phyloP scores from a whole-genome alignment of 1,140 invertebrate genomes.

The Manduca sexta region DNA sequence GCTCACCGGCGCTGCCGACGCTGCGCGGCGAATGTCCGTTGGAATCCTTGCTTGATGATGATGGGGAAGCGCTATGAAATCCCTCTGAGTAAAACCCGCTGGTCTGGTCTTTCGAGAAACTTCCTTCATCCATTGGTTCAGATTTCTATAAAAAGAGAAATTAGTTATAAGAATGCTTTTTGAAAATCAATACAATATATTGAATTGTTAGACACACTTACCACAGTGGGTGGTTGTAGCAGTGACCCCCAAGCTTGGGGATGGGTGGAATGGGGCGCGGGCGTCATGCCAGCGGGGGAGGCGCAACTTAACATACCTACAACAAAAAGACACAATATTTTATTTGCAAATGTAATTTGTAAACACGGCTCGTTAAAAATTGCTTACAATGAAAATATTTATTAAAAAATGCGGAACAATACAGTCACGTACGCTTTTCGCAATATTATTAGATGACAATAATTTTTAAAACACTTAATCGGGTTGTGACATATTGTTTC shows the following conservation, averaged over 20 bases:
- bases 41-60: constrained; percentile 67
- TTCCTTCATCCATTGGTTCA: constrained; percentile 62
- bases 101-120: constrained; percentile 55
- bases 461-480: too few species aligned
- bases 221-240: constrained; percentile 44
- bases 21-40: constrained; percentile 63
- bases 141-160: constrained; percentile 49
- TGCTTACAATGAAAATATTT: too few species aligned
- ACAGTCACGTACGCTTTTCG: constrained; percentile 11
- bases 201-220: constrained; percentile 26
- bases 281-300: constrained; percentile 56
- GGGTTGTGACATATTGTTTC: too few species aligned
- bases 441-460: background rate
- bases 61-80: constrained; percentile 69
- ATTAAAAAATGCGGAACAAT: constrained; percentile 18
- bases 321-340: constrained; percentile 1
- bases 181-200: background rate
- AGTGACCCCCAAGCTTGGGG: constrained; percentile 41
- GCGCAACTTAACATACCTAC: constrained; percentile 62
- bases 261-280: constrained; percentile 45
- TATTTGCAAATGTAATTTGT: background rate
- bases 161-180: background rate
- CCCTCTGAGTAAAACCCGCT: constrained; percentile 69
- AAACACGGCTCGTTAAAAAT: background rate
- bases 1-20: constrained; percentile 59